Conservation (phyloP, 2,888 invertebrate genomes). For the Aplocera efformata region DNA sequence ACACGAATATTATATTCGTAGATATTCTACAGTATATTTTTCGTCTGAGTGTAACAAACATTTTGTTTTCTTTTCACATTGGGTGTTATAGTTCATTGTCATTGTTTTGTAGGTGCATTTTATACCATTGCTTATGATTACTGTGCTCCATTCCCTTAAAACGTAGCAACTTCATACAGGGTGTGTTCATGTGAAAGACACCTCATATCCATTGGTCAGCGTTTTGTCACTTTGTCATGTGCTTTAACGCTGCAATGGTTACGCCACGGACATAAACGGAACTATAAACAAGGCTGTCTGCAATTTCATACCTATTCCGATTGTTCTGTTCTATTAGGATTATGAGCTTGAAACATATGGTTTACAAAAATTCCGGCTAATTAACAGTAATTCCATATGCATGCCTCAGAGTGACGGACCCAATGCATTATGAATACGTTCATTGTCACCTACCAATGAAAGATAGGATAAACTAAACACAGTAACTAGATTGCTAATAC, state of each 20-base stretch:
- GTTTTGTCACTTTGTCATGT: constrained; percentile 31
- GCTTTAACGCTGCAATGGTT: constrained; percentile 35
- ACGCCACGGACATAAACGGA: constrained; percentile 32
- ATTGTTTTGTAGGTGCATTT: constrained; percentile 23
- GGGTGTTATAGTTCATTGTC: constrained; percentile 27
- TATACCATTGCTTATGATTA: constrained; percentile 22
- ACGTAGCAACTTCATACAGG: constrained; percentile 17
- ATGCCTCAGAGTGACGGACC: too few species aligned
- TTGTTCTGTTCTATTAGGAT: too few species aligned
- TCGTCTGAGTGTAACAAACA: constrained; percentile 18
- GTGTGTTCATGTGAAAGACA: constrained; percentile 23
- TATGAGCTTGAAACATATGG: too few species aligned
- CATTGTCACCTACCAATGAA: too few species aligned
- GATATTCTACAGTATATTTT: constrained; percentile 13
- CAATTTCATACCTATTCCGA: too few species aligned
- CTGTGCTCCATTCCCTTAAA: constrained; percentile 17
- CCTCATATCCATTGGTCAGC: constrained; percentile 25
- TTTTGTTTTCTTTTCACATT: constrained; percentile 26
- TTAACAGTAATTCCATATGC: too few species aligned
- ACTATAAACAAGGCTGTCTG: too few species aligned
- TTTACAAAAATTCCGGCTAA: too few species aligned
- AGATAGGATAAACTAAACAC: too few species aligned
- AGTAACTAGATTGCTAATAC: too few species aligned
- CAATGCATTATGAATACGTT: too few species aligned
- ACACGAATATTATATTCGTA: too few species aligned